Conservation (phyloP, 1,140 invertebrate species). For the Centruroides sculpturatus region DNA sequence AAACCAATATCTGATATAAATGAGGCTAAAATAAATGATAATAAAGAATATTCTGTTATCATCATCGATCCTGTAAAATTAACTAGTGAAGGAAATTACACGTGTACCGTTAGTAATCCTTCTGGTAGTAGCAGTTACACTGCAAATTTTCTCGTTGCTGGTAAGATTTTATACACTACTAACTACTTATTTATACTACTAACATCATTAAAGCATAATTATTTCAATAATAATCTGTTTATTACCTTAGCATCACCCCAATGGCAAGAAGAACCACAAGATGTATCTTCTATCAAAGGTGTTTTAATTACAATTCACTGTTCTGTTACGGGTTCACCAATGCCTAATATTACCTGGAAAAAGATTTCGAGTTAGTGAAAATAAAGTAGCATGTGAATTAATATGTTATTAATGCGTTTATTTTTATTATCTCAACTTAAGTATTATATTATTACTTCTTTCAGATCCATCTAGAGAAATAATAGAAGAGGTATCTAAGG, state of each 20-base stretch:
- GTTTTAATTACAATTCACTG: constrained; percentile 6
- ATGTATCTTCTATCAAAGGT: constrained; percentile 1
- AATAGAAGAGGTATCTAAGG: no score
- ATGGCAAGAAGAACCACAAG: constrained; percentile 12
- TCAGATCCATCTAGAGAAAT: no score
- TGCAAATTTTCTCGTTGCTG: constrained; percentile 24
- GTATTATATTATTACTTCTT: no score
- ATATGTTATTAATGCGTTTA: no score
- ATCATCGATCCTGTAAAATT: constrained; percentile 14
- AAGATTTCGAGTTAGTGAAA: neutral
- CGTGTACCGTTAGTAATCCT: constrained; percentile 51
- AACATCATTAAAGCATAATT: neutral
- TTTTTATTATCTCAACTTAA: no score
- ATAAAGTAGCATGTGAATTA: no score
- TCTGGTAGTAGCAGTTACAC: constrained; percentile 46
- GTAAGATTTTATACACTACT: constrained; percentile 2
- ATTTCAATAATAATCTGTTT: neutral
- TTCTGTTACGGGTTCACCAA: constrained; percentile 11
- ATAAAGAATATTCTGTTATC: constrained; percentile 3
- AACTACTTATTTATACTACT: neutral
- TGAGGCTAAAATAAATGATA: neutral
- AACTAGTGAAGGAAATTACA: constrained; percentile 53
- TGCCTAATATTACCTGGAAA: constrained; percentile 13
- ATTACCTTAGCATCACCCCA: constrained; percentile 11
- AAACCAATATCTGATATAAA: neutral